Percentiles rank a stretch among this genome's conserved stretches.
phyloP scores from a whole-genome alignment of 2,797 vertebrate genomes.

The Chrysocyon brachyurus region DNA sequence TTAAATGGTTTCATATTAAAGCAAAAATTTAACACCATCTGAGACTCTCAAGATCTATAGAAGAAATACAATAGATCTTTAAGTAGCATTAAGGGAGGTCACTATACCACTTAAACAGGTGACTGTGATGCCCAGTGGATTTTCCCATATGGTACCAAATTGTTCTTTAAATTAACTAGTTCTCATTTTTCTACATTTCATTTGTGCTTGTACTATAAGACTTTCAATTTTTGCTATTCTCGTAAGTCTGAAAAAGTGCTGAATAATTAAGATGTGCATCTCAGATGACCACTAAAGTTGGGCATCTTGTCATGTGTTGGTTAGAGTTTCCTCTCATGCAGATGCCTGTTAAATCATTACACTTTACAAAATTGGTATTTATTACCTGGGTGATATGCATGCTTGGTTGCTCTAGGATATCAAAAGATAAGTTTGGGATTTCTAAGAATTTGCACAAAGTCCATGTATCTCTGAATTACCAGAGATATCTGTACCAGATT shows the following conservation, averaged over 20 bases:
- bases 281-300: not conserved
- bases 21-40: not conserved
- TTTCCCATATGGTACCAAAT: not conserved
- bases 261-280: not conserved
- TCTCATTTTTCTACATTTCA: not conserved
- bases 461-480: not conserved
- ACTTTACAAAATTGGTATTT: not conserved
- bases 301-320: not conserved
- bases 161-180: not conserved
- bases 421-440: not conserved
- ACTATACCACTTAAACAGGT: no score
- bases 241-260: not conserved
- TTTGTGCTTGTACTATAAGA: not conserved
- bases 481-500: no score
- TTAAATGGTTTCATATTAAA: not conserved
- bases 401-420: not conserved
- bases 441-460: not conserved
- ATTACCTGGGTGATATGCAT: not conserved
- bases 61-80: not conserved
- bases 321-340: not conserved
- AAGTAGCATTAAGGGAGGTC: no score
- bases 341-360: not conserved
- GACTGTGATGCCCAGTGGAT: not conserved
- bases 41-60: no score
- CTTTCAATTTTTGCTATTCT: not conserved